These are phyloP conservation scores for Prunella fulvescens DNA, from an alignment of 2,113 vertebrate genomes.

Conservation along the genomic window DNA sequence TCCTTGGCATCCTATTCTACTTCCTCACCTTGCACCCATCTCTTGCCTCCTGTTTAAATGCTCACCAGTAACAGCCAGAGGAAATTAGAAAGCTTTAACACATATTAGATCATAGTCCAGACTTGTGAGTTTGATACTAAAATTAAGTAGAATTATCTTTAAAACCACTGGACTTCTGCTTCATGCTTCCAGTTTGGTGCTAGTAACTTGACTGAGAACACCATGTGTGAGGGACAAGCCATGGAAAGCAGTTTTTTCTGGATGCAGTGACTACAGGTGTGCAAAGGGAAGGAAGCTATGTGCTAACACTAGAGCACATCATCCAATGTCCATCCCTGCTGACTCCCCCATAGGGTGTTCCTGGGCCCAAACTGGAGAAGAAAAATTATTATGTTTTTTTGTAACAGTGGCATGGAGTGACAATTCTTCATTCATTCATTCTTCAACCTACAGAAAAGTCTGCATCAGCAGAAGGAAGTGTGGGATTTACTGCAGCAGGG, in stretches of 20 bases:
- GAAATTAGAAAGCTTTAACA: neutral
- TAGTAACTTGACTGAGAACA: neutral
- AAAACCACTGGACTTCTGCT: neutral
- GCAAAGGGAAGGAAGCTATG: neutral
- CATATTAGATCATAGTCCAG: neutral
- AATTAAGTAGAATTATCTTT: neutral
- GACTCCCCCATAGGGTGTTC: constrained; percentile 43
- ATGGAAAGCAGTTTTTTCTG: neutral
- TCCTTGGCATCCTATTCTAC: neutral
- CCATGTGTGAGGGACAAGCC: neutral
- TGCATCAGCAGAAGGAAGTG: constrained; percentile 4
- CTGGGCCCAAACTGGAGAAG: constrained; percentile 45
- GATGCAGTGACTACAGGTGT: neutral
- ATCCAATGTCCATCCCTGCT: neutral
- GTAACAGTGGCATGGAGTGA: constrained; percentile 51
- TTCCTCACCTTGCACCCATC: neutral
- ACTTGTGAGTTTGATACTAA: neutral
- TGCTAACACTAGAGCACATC: neutral
- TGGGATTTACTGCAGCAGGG: constrained; percentile 41
- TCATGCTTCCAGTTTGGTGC: neutral
- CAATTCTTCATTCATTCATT: constrained; percentile 45
- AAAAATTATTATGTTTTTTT: constrained; percentile 65
- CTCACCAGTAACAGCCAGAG: neutral
- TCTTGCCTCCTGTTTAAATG: neutral
- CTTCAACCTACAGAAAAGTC: constrained; percentile 46